Evolutionary conservation across 2,888 invertebrate genomes (phyloP), one percentile per base, ranked within the genome.

Genomic region (Vanessa cardui): DNA sequence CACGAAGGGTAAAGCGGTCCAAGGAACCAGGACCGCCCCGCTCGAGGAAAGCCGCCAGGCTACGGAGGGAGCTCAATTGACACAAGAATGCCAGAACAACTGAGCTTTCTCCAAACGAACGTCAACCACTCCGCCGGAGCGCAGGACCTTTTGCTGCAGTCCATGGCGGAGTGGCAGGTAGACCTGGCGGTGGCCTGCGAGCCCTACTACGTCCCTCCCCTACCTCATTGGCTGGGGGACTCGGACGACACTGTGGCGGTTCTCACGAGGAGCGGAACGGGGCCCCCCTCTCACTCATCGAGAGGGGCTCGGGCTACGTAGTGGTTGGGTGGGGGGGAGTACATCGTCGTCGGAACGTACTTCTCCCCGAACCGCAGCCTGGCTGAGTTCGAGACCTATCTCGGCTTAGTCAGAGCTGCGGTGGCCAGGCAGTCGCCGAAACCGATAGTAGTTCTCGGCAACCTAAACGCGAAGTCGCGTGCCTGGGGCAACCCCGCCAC

Each of bases 131-230:
- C 9, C 21, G 63, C 56, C 46, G 26, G 54, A 16, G 63, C 56
- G 2, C 63, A 64, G 58, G 63, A 56, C n/a, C 31, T 58, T 6
- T 20, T 31, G 3, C 47, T 63, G 56, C 56, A 63, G 47, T 47
- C 46, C 46, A 56, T 63, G 47, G 58, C 58, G 16, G 46, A 56
- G 46, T 56, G 63, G 56, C 26, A 18, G 6, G n/a, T 63, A 4
- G 46, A 45, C n/a, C 16, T 63, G 5, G 56, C 63, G 0, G 63
- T 61, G 18, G 50, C 39, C 16, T 49, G 49, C 7, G 61, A 61
- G 39, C 61, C 61, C 2, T 50, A 61, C 12, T 50, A 6, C 3
- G 20, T 61, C 39, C 50, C 49, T 8, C 26, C 45, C 4, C 6
- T 5, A 16, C 4, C 12, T 8, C 8, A 44, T 15, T 39, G 44